These are phyloP conservation scores for Pristionchus fissidentatus DNA, from an alignment of 2,888 invertebrate genomes.

Conservation along the genomic window DNA sequence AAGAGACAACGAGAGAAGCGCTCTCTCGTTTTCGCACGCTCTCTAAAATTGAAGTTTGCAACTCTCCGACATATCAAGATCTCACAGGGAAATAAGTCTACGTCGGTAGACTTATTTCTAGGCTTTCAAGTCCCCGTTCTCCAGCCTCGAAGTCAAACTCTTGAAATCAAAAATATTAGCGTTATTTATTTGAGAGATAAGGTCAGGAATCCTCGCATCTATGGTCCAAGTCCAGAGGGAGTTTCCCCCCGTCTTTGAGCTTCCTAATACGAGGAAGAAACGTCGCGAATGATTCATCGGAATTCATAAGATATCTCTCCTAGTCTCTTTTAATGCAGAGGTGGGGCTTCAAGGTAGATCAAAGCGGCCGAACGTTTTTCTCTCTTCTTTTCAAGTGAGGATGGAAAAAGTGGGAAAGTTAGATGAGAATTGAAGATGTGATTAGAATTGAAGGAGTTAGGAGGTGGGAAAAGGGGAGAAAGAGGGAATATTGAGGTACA, in stretches of 20 bases:
- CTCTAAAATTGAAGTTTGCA: too few relatives aligned
- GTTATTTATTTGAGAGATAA: neutral
- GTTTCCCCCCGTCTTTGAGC: neutral
- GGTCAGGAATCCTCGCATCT: neutral
- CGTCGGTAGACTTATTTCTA: too few relatives aligned
- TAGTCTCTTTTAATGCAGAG: neutral
- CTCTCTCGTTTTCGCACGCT: too few relatives aligned
- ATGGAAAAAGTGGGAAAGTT: neutral
- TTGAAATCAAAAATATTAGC: neutral
- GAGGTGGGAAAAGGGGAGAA: neutral
- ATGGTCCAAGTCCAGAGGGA: neutral
- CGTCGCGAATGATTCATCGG: neutral
- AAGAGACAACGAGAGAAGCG: too few relatives aligned
- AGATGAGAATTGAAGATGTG: slow-evolving; percentile 24
- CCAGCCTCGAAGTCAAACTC: too few relatives aligned
- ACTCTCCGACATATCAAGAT: too few relatives aligned
- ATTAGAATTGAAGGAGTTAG: neutral
- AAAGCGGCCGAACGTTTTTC: neutral
- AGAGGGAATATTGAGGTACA: neutral
- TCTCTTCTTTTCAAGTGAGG: neutral
- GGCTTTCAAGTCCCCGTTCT: too few relatives aligned
- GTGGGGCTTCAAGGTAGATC: slow-evolving; percentile 10
- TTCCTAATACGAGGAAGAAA: neutral
- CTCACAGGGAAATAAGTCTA: too few relatives aligned
- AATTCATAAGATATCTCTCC: neutral